phyloP scores from a whole-genome alignment of 2,113 vertebrate genomes.

The Podarcis raffonei region DNA sequence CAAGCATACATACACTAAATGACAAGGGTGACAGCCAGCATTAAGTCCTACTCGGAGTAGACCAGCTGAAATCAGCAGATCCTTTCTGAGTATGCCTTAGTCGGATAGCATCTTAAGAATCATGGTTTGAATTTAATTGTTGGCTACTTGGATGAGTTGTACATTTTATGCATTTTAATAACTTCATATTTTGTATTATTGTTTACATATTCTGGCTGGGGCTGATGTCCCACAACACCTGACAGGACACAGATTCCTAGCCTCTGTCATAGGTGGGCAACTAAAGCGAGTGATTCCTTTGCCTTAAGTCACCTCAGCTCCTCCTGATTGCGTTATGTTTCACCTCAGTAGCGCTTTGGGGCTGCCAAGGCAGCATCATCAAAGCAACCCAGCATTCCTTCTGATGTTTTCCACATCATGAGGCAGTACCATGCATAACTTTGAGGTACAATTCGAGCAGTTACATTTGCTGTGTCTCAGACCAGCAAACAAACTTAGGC shows the following conservation, averaged over 20 bases:
- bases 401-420: too few species aligned
- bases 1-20: neutral
- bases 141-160: neutral
- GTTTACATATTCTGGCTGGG: neutral
- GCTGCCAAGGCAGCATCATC: neutral
- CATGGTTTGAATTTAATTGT: neutral
- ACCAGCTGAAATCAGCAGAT: too few species aligned
- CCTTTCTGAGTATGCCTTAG: too few species aligned
- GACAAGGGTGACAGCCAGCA: neutral
- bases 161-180: too few species aligned
- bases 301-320: neutral
- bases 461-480: too few species aligned
- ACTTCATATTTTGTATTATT: too few species aligned
- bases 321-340: neutral
- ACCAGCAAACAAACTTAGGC: too few species aligned
- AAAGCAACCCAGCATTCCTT: neutral
- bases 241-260: neutral
- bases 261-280: neutral
- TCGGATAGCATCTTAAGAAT: too few species aligned
- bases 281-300: neutral
- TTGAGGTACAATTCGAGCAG: too few species aligned
- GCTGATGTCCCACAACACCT: neutral
- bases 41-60: too few species aligned
- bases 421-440: too few species aligned
- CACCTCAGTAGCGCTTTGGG: neutral